Percentiles rank a stretch among this genome's conserved stretches.
phyloP scores from a whole-genome alignment of 2,888 invertebrate genomes.

The Sepioteuthis lessoniana region DNA sequence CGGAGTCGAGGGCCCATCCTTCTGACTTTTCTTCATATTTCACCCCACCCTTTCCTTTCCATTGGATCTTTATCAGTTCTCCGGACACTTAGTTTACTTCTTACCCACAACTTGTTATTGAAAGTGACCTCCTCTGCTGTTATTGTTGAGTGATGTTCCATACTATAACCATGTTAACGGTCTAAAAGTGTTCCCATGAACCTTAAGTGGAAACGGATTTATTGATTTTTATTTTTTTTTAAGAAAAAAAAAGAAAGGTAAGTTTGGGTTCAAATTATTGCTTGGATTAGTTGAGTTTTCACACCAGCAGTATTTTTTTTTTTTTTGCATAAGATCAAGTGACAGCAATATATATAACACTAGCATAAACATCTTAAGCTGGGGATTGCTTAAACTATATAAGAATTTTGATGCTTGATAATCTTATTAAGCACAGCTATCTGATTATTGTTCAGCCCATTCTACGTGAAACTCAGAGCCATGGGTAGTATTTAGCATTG shows the following conservation, averaged over 20 bases:
- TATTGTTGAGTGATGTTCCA: neutral
- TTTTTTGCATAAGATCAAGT: no score
- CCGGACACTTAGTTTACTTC: neutral
- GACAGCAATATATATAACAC: no score
- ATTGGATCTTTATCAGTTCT: neutral
- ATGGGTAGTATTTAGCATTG: no score
- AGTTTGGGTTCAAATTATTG: neutral
- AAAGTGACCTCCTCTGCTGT: neutral
- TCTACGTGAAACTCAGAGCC: no score
- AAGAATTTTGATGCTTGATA: no score
- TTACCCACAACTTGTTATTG: neutral
- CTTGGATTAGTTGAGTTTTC: neutral
- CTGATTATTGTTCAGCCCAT: no score
- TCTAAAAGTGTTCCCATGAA: neutral
- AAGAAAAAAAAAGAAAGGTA: neutral
- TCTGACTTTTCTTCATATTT: neutral
- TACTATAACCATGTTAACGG: neutral
- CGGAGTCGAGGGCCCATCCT: neutral
- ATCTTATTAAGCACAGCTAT: no score
- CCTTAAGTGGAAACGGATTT: neutral
- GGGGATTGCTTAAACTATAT: no score
- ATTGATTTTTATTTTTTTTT: neutral
- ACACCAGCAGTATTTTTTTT: no score
- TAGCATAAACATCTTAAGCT: no score
- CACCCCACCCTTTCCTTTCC: neutral